Evolutionary conservation across 2,797 vertebrate species (phyloP).

Genomic region (Gymnopithys bicolor): DNA sequence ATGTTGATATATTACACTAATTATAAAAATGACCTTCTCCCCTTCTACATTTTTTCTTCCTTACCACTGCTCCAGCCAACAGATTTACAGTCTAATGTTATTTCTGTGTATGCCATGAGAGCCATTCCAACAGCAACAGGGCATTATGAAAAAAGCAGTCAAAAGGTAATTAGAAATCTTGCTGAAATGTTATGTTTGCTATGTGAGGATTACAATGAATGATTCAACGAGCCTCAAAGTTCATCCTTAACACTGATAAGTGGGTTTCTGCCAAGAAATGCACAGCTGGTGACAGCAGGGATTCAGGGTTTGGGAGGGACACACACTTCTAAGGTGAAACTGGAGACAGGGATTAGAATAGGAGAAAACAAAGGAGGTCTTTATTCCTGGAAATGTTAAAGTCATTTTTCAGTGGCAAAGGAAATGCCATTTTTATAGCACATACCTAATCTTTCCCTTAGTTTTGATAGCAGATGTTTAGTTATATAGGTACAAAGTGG

Average conservation of each 20-base stretch:
- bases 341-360: conserved; percentile 37
- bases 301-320: conserved; percentile 48
- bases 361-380: conserved; percentile 41
- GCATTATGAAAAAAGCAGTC: conserved; percentile 38
- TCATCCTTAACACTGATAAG: conserved; percentile 60
- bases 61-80: neutral
- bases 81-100: conserved; percentile 27
- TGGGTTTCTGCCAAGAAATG: conserved; percentile 42
- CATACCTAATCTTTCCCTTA: conserved; percentile 37
- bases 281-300: conserved; percentile 51
- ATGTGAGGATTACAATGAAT: conserved; percentile 46
- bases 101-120: conserved; percentile 34
- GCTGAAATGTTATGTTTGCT: conserved; percentile 67
- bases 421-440: conserved; percentile 66
- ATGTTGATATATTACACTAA: conserved; percentile 48
- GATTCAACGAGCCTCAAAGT: conserved; percentile 38
- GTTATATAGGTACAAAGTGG: neutral
- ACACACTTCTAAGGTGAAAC: conserved; percentile 47
- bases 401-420: conserved; percentile 68
- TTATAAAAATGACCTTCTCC: conserved; percentile 43
- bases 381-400: conserved; percentile 69
- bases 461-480: conserved; percentile 56
- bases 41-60: conserved; percentile 6
- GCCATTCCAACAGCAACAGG: conserved; percentile 51
- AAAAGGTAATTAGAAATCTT: conserved; percentile 71